Percentiles rank a stretch among this genome's conserved stretches.
phyloP scores from a whole-genome alignment of 2,888 invertebrate species.

The Leucophenga montana region DNA sequence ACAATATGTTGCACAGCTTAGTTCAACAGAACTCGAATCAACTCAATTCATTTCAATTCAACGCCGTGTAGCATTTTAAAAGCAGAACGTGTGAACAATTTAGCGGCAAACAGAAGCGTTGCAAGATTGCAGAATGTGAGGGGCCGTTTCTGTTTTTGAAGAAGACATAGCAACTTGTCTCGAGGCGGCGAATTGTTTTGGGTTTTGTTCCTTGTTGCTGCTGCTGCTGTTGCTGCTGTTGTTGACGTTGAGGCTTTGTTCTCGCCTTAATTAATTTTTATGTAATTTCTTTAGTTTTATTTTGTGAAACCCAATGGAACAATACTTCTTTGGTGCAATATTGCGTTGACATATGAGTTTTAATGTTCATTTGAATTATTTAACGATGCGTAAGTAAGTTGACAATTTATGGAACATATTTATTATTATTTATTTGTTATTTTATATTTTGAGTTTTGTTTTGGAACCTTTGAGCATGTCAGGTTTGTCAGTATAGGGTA shows the following conservation, averaged over 20 bases:
- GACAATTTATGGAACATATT: constrained; percentile 51
- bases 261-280: constrained; percentile 32
- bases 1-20: constrained; percentile 50
- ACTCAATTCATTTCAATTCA: too few relatives aligned
- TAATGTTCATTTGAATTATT: background rate
- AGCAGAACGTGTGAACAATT: constrained; percentile 60
- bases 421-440: constrained; percentile 22
- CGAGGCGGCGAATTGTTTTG: constrained; percentile 33
- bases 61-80: background rate
- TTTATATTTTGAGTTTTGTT: constrained; percentile 18
- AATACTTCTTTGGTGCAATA: constrained; percentile 58
- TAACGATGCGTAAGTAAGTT: constrained; percentile 55
- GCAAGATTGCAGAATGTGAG: background rate
- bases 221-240: too few relatives aligned
- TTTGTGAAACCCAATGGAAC: too few relatives aligned
- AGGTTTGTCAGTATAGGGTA: constrained; percentile 36
- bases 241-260: constrained; percentile 31
- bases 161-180: constrained; percentile 58
- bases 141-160: constrained; percentile 24
- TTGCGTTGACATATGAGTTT: constrained; percentile 41
- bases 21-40: background rate
- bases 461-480: background rate
- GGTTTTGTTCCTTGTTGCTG: constrained; percentile 30
- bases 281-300: constrained; percentile 54
- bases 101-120: constrained; percentile 17